Base-by-base conservation (phyloP, 2,113 vertebrate species). In the Hyla sarda region DNA sequence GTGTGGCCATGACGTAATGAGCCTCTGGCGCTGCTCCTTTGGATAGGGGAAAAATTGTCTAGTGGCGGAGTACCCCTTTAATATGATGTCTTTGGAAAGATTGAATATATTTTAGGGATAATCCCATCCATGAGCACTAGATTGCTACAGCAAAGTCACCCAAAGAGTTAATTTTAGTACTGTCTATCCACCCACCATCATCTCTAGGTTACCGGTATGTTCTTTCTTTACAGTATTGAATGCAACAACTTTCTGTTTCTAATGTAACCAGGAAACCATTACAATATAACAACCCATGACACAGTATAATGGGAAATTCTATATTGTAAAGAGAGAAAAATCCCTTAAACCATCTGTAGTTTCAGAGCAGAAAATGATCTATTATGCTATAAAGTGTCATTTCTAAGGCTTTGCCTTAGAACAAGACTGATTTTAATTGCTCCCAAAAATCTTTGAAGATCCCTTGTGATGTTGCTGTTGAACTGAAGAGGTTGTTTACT, bases 361-460 rank as follows among this genome's bases (percentile, higher is more conserved):
- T 32, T 8, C 75, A 17, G 28, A 5, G 52, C 13, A 76, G 25
- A n/a, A 30, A 76, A 11, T 54, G 6, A 9, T 54, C 16, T 34
- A 8, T 23, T 62, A 23, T 54, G 1, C 37, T n/a, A 60, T 80
- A 56, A 34, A 80, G 34, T 34, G 17, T 79, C 50, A 79, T 37
- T n/a, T 37, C 10, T 54, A 56, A 52, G 9, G 30, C 28, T 54
- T 30, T 32, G 28, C 48, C 21, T 7, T 45, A 73, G 30, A 54
- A 83, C 67, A 83, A 23, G 47, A 34, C 50, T 25, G 16, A 58
- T 45, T 73, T 83, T 83, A 83, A 83, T 74, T 74, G 82, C 30
- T 58, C 25, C 32, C n/a, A 5, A 60, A 83, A 58, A 41, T n/a
- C 69, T 83, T 83, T 74, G 69, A 83, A 74, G 67, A 19, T 45